Evolutionary conservation across 1,140 invertebrate species (phyloP), one percentile per base, ranked within the genome.

Genomic region (Diabrotica undecimpunctata): DNA sequence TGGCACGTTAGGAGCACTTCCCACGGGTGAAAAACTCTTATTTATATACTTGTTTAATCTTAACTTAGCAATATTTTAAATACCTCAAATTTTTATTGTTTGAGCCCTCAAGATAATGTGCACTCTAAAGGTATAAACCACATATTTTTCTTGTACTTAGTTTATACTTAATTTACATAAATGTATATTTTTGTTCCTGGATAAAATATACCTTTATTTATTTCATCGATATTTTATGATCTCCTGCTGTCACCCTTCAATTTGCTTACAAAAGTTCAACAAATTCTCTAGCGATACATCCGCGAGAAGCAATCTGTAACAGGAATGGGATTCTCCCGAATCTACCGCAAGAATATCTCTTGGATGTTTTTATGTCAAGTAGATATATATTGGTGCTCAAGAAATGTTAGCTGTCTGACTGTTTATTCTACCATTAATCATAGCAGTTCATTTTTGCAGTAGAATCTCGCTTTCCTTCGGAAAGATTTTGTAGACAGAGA

Each of bases 311-410:
- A 46, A 46, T 46, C 41, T 46, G n/a, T 46, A 10, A 46, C 41
- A 46, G n/a, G 8, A n/a, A 46, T 46, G n/a, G 41, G n/a, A 46
- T 46, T 46, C n/a, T 46, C 41, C 8, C 41, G 41, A 46, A n/a
- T 46, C 41, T 46, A n/a, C 41, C 8, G 41, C 41, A 10, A 46
- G 41, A 46, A 46, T 46, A 46, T 46, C 41, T 46, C 41, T 46
- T 46, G 41, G 54, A 14, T 55, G 54, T 36, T 55, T 36, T 55
- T 14, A 36, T 55, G 54, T 55, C 54, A 55, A 55, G 54, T 55
- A 55, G 54, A 55, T 25, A 55, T 55, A 55, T 55, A 55, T 55
- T 55, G 54, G 54, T 55, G 54, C 54, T 55, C 54, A 55, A 55
- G 54, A 36, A 55, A 55, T 55, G 54, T 55, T 55, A 55, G 54